Evolutionary conservation across 1,140 invertebrate species (phyloP).

Genomic region (Atta colombica): DNA sequence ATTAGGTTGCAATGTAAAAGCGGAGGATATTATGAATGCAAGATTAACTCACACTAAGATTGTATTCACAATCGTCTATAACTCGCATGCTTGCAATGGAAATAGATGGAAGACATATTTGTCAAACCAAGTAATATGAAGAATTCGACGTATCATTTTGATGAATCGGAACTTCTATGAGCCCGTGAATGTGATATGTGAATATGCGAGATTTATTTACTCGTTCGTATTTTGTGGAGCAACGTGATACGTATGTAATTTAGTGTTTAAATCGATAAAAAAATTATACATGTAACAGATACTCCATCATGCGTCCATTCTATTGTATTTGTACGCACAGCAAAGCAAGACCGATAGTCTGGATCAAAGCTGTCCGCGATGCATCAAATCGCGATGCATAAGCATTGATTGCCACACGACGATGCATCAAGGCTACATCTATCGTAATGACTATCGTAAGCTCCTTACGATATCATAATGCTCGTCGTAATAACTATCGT

Average conservation of each 20-base stretch:
- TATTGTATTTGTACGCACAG: neutral
- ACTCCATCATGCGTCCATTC: neutral
- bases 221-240: neutral
- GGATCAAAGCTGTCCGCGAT: constrained; percentile 11
- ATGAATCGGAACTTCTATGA: constrained; percentile 7
- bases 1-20: constrained; percentile 34
- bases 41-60: constrained; percentile 33
- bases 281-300: neutral
- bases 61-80: constrained; percentile 4
- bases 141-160: neutral
- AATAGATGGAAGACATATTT: neutral
- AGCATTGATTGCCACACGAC: neutral
- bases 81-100: neutral
- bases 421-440: constrained; percentile 9
- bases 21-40: neutral
- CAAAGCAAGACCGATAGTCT: constrained; percentile 37
- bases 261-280: constrained; percentile 30
- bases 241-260: constrained; percentile 22
- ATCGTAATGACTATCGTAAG: too few species aligned
- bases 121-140: constrained; percentile 1
- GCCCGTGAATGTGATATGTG: neutral
- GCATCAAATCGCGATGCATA: neutral
- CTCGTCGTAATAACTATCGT: too few species aligned
- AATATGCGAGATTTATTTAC: constrained; percentile 4
- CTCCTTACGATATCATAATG: too few species aligned